Base-by-base conservation (phyloP, 2,797 vertebrate genomes). In the Okamejei kenojei region DNA sequence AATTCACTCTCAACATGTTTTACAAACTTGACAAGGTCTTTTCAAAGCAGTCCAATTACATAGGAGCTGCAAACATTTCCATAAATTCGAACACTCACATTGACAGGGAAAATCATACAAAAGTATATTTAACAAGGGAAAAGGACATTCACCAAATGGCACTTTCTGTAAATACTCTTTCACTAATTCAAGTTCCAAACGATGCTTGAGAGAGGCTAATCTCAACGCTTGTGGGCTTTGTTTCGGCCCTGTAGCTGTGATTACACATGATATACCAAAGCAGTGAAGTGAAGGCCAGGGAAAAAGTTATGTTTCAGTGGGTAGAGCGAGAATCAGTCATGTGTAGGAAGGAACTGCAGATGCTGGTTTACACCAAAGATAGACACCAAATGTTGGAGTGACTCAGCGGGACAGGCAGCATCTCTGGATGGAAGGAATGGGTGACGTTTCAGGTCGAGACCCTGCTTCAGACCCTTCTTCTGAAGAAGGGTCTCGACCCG, bases 261-360 rank as follows among this genome's bases (percentile, higher is more conserved):
- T 65, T 91, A 45, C 32, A 32, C 17, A 19, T 90, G 32, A 11
- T 10, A 21, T 7, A 90, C 35, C 90, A 1, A 54, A 38, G 19
- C 8, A 45, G 38, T 45, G 71, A 76, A 29, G 68, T 38, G n/a
- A 15, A 26, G 61, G 63, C 9, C 84, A 68, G 61, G 29, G 71
- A 74, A 92, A 54, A 92, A 45, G 35, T 92, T 38, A 92, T 74
- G 35, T 71, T 76, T 92, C 71, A 73, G 68, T 58, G 32, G 88
- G 35, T 29, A 76, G n/a, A 26, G 21, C 32, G 45, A 45, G 68
- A 74, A 73, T 91, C 71, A 74, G 90, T 35, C 38, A 19, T 92
- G 71, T 45, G 45, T 45, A 0, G 45, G 45, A 45, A 45, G 45
- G 45, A 45, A 45, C 45, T 45, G 45, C 45, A 45, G 45, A 45